phyloP scores from a whole-genome alignment of 2,113 vertebrate species.

The Cinclus cinclus region DNA sequence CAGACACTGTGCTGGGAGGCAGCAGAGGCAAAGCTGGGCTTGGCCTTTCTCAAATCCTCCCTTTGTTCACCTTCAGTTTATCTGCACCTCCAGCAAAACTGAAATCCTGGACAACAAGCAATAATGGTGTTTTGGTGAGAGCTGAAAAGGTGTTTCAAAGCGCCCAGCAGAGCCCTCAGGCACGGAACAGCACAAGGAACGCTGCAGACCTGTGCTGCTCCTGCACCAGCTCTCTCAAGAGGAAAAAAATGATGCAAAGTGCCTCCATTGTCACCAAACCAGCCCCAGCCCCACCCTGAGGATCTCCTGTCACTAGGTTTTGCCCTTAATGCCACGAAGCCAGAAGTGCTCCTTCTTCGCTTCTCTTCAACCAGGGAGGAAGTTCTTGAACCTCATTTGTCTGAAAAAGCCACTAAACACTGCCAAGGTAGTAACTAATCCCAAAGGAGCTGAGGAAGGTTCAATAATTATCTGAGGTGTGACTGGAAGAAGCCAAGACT shows the following conservation, averaged over 20 bases:
- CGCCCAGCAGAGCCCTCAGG: not conserved
- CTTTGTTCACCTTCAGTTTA: conserved; percentile 11
- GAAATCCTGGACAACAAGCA: not conserved
- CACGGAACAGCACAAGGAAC: not conserved
- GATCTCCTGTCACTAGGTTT: not conserved
- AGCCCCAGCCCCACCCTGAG: not conserved
- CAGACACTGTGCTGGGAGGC: not conserved
- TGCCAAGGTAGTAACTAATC: not conserved
- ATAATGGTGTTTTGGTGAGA: not conserved
- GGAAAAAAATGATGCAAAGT: not conserved
- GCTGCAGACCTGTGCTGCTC: not conserved
- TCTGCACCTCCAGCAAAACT: not conserved
- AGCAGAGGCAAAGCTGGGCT: not conserved
- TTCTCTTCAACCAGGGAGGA: not conserved
- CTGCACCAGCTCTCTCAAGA: not conserved
- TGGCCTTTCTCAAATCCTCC: not conserved
- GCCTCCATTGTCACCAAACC: conserved; percentile 2
- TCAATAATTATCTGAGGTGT: not conserved
- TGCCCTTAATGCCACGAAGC: not conserved
- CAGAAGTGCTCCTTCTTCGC: not conserved
- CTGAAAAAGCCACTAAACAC: not conserved
- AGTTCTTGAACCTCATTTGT: not conserved
- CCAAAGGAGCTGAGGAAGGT: not conserved
- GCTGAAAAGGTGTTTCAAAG: not conserved
- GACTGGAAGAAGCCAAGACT: not conserved